Percentiles rank a stretch among this genome's conserved stretches.
Conservation (phyloP, 1,140 invertebrate species). For the Ceratitis capitata region DNA sequence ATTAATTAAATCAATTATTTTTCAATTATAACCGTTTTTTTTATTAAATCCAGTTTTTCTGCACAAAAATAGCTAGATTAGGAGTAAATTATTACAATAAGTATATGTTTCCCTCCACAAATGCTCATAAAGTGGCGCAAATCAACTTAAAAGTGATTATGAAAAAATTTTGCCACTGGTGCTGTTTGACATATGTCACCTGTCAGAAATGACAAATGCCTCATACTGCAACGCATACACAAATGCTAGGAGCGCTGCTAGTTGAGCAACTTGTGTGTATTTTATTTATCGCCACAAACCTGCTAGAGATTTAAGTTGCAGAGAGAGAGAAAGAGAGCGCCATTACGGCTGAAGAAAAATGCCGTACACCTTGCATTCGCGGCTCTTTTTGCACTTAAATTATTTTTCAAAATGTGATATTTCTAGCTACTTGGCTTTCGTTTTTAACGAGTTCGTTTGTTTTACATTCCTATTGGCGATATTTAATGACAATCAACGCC, state of each 20-base stretch:
- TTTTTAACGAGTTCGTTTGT: too few relatives aligned
- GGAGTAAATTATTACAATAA: background rate
- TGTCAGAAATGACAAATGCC: constrained; percentile 35
- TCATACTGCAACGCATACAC: constrained; percentile 19
- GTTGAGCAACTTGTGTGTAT: too few relatives aligned
- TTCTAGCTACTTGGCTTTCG: too few relatives aligned
- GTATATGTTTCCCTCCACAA: background rate
- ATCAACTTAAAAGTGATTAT: background rate
- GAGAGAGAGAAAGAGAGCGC: too few relatives aligned
- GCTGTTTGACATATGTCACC: constrained; percentile 32
- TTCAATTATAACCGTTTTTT: background rate
- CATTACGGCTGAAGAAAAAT: too few relatives aligned
- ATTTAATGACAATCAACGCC: background rate
- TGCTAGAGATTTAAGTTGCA: too few relatives aligned
- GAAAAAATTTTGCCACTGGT: background rate
- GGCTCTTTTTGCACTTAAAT: too few relatives aligned
- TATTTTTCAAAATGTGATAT: too few relatives aligned
- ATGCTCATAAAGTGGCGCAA: background rate
- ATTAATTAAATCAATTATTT: background rate
- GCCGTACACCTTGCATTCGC: too few relatives aligned
- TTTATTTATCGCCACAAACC: too few relatives aligned
- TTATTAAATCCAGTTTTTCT: background rate
- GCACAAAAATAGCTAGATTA: background rate
- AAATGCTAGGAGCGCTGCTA: background rate
- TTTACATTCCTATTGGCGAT: background rate